Evolutionary conservation across 2,113 vertebrate genomes (phyloP), one percentile per base, ranked within the genome.

Genomic region (Uropsilus gracilis): DNA sequence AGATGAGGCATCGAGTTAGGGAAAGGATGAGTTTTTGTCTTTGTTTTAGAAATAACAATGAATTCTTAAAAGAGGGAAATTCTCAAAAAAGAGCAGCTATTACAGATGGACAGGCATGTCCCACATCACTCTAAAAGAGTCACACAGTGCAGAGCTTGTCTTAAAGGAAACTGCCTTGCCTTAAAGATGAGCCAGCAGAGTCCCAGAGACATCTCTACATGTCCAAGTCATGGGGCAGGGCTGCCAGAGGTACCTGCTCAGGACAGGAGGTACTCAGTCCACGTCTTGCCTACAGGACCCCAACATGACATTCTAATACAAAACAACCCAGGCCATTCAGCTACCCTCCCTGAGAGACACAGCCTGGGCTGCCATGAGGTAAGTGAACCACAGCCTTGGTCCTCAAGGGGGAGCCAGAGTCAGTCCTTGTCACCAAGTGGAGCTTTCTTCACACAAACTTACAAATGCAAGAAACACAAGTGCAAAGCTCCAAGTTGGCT

Each of bases 371-470:
- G 0, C 64, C 66, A 8, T 3, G 8, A 53, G 32, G 61, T 37
- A 1, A 2, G 24, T 3, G 34, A 16, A 68, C 55, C 44, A 6
- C 81, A 63, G n/a, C 10, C 48, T 42, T 37, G 20, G 3, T 89
- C 95, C 96, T 96, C 85, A 37, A 95, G 95, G 86, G 95, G 95
- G 97, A 81, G 78, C 89, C 94, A 95, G 83, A 97, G 89, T 66
- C 50, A 64, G 89, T 11, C 8, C 63, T 66, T 94, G 57, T 46
- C 63, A 69, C 32, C 50, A 18, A 39, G 42, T 17, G 24, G 14
- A 53, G 17, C 50, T 63, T 59, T 71, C 69, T 55, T n/a, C 81
- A 72, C 3, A 1, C 20, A 77, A n/a, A 86, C 16, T 66, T 20
- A 76, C 7, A 68, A 55, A 69, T 26, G 2, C 10, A 32, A 69